These are phyloP conservation scores for Cassiopea andromeda DNA, from an alignment of 30 jellyfish, hydroid and myxozoan genomes.

Conservation along the genomic window DNA sequence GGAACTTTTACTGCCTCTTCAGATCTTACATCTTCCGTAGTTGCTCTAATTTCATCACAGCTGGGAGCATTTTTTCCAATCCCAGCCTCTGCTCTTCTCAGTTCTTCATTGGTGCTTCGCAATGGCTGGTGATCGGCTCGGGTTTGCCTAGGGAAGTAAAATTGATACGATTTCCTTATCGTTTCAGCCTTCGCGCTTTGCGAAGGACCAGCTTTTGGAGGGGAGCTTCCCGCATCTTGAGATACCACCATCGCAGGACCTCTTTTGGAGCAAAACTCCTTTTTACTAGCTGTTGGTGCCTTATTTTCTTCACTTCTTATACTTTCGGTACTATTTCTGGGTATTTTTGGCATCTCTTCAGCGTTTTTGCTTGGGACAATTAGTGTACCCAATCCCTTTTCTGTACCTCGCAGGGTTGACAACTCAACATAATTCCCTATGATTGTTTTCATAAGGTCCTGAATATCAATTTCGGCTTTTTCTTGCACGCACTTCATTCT, in stretches of 20 bases:
- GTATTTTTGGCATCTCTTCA: no score
- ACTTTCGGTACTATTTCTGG: background rate
- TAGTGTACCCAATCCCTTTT: slow-evolving; percentile 7
- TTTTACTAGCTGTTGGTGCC: background rate
- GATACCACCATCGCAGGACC: background rate
- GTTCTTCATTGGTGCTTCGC: background rate
- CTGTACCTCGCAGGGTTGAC: slow-evolving; percentile 30
- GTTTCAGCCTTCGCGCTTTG: background rate
- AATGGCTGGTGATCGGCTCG: background rate
- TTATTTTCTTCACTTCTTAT: background rate
- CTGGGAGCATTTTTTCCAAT: no score
- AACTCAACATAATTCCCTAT: slow-evolving; percentile 83
- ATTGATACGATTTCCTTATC: slow-evolving; percentile 7
- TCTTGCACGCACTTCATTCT: slow-evolving; percentile 81
- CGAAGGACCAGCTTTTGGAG: background rate
- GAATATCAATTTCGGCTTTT: slow-evolving; percentile 89
- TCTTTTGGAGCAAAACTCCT: background rate
- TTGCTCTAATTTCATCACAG: background rate
- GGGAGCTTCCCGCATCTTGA: background rate
- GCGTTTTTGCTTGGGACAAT: background rate
- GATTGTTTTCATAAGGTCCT: slow-evolving; percentile 80
- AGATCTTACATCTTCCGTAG: background rate
- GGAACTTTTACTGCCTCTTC: background rate
- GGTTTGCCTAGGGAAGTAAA: slow-evolving; percentile 48
- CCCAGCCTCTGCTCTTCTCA: background rate